Conservation (phyloP, 2,888 invertebrate genomes). For the Salticus scenicus region DNA sequence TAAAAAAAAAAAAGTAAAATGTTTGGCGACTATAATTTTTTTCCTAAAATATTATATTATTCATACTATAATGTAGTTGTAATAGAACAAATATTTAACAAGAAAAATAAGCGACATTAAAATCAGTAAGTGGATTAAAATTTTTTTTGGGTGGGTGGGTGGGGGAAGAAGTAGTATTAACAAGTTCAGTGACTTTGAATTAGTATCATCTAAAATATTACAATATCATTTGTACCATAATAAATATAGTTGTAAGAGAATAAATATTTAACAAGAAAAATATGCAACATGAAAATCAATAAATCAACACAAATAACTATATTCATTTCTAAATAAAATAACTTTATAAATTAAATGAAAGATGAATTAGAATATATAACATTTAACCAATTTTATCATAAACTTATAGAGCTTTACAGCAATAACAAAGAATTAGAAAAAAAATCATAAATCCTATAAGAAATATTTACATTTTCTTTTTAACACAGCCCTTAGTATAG, state of each 20-base stretch:
- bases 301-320: slow-evolving; percentile 4
- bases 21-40: too few relatives aligned
- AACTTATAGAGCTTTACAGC: slow-evolving; percentile 6
- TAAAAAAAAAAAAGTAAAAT: too few relatives aligned
- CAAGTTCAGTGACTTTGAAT: too few relatives aligned
- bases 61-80: too few relatives aligned
- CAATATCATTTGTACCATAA: too few relatives aligned
- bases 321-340: slow-evolving; percentile 1
- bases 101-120: not conserved
- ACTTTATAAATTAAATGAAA: slow-evolving; percentile 10
- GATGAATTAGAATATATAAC: not conserved
- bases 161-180: too few relatives aligned
- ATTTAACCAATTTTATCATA: slow-evolving; percentile 8
- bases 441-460: slow-evolving; percentile 10
- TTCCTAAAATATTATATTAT: too few relatives aligned
- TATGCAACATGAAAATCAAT: not conserved
- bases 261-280: slow-evolving; percentile 15
- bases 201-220: too few relatives aligned
- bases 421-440: slow-evolving; percentile 22
- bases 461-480: slow-evolving; percentile 24
- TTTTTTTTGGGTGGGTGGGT: too few relatives aligned
- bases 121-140: not conserved
- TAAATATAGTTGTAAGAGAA: not conserved
- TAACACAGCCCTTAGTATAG: slow-evolving; percentile 23
- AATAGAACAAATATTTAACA: not conserved